These are phyloP conservation scores for Harlomillsia oculata DNA, from an alignment of 1,140 invertebrate genomes.

Conservation along the genomic window DNA sequence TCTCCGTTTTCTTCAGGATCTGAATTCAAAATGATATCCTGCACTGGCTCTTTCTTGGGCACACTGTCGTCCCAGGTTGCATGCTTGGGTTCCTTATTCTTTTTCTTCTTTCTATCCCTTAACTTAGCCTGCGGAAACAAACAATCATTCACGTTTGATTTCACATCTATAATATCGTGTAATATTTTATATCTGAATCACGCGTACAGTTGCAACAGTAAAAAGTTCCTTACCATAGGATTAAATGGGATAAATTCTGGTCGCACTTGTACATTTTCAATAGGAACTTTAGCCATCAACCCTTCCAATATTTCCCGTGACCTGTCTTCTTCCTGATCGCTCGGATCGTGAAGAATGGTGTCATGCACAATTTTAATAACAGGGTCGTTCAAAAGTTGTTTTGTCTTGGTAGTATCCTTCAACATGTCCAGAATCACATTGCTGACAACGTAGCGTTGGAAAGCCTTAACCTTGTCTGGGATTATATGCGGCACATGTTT, in stretches of 20 bases:
- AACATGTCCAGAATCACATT: conserved; percentile 28
- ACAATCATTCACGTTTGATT: background rate
- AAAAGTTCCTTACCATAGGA: conserved; percentile 24
- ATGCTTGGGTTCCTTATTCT: background rate
- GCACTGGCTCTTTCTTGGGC: too few relatives aligned
- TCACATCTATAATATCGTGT: background rate
- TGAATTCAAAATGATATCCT: too few relatives aligned
- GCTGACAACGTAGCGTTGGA: conserved; percentile 26
- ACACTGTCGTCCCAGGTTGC: background rate
- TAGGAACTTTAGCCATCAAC: conserved; percentile 4
- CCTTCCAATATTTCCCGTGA: background rate
- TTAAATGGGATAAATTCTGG: conserved; percentile 33
- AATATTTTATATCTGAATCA: too few relatives aligned
- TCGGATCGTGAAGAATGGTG: conserved; percentile 16
- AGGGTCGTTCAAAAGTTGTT: conserved; percentile 23
- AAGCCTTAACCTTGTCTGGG: conserved; percentile 1
- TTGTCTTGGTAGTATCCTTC: conserved; percentile 18
- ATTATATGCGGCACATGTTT: too few relatives aligned
- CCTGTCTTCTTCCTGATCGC: background rate
- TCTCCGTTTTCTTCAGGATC: too few relatives aligned
- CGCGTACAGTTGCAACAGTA: background rate
- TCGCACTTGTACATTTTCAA: background rate
- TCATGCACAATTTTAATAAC: conserved; percentile 27
- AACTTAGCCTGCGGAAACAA: too few relatives aligned
- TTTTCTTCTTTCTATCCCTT: background rate